Conservation (phyloP, 2,888 invertebrate genomes). For the Taenaris catops region DNA sequence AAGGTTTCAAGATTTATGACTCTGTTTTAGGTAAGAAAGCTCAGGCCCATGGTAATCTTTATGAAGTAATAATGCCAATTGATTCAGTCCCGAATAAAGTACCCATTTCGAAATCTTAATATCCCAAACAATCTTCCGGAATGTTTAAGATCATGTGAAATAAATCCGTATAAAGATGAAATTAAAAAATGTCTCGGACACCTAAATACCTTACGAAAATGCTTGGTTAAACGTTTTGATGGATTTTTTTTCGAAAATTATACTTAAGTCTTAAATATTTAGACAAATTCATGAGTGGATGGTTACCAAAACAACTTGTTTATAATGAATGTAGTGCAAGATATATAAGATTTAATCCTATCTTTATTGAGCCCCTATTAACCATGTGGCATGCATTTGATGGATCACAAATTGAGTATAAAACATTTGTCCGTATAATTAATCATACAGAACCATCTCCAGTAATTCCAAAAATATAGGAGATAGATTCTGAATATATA, state of each 20-base stretch:
- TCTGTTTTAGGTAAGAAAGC: constrained; percentile 53
- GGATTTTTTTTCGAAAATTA: constrained; percentile 44
- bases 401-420: constrained; percentile 63
- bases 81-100: constrained; percentile 45
- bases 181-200: constrained; percentile 63
- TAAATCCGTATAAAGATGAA: constrained; percentile 50
- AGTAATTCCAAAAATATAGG: constrained; percentile 55
- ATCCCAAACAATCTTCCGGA: constrained; percentile 61
- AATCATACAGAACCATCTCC: constrained; percentile 58
- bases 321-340: constrained; percentile 58
- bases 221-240: constrained; percentile 39
- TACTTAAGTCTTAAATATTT: constrained; percentile 48
- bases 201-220: constrained; percentile 56
- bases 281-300: constrained; percentile 56
- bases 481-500: constrained; percentile 41
- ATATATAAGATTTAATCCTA: constrained; percentile 58
- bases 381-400: constrained; percentile 64
- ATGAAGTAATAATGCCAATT: constrained; percentile 58
- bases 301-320: constrained; percentile 59
- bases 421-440: constrained; percentile 66
- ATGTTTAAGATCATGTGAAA: constrained; percentile 49
- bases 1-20: constrained; percentile 40
- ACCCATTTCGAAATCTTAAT: constrained; percentile 37
- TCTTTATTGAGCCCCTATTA: constrained; percentile 65
- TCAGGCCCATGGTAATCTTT: constrained; percentile 37